Conservation (phyloP, 1,140 invertebrate species). For the Diabrotica undecimpunctata region DNA sequence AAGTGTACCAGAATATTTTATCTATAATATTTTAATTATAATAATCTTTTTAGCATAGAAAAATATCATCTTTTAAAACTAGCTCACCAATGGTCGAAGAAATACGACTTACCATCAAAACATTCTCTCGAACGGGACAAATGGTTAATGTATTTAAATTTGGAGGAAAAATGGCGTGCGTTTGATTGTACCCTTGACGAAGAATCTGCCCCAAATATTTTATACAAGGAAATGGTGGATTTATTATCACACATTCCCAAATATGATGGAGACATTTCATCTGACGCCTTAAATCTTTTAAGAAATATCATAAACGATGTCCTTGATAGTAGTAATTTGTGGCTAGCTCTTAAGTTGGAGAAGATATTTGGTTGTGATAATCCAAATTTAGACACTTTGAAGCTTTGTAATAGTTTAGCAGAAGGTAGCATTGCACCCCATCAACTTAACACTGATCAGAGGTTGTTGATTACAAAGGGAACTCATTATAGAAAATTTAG, state of each 20-base stretch:
- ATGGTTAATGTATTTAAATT: conserved; percentile 52
- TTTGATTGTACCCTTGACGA: conserved; percentile 4
- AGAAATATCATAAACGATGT: conserved; percentile 19
- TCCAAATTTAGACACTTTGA: conserved; percentile 50
- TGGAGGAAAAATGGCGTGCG: conserved; percentile 36
- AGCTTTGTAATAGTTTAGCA: conserved; percentile 51
- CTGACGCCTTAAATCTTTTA: conserved; percentile 23
- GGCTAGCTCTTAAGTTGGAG: conserved; percentile 48
- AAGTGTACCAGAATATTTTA: too few relatives aligned
- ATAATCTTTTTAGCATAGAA: conserved; percentile 41
- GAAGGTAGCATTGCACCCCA: conserved; percentile 47
- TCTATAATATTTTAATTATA: too few relatives aligned
- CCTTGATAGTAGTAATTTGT: conserved; percentile 31
- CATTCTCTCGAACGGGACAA: conserved; percentile 54
- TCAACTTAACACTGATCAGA: conserved; percentile 43
- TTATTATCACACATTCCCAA: conserved; percentile 22
- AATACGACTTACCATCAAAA: conserved; percentile 47
- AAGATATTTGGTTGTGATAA: conserved; percentile 49
- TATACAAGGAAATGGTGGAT: conserved; percentile 34
- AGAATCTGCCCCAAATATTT: conserved; percentile 7
- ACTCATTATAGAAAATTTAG: conserved; percentile 29
- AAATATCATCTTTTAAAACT: conserved; percentile 54
- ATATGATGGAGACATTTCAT: conserved; percentile 6
- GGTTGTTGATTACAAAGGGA: conserved; percentile 36
- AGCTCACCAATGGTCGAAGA: conserved; percentile 54